Conservation (phyloP, 2,888 invertebrate genomes). For the Platycheirus rosarum region DNA sequence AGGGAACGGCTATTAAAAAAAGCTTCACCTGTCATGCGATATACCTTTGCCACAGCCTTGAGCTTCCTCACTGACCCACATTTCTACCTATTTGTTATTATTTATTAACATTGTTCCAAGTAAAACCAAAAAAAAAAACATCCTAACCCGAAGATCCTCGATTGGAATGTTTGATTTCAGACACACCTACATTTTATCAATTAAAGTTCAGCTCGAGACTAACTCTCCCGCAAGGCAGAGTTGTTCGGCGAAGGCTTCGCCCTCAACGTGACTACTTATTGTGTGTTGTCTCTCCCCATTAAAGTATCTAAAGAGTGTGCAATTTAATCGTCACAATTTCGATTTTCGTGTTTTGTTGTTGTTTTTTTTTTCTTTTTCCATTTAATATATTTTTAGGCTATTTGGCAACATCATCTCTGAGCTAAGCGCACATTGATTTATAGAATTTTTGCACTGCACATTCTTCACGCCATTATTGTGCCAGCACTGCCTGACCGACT, state of each 20-base stretch:
- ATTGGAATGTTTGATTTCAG: conserved; percentile 49
- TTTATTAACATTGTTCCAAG: no score
- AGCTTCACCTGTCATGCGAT: no score
- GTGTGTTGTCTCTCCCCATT: conserved; percentile 45
- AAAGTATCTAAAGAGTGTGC: conserved; percentile 56
- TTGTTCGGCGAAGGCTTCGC: conserved; percentile 63
- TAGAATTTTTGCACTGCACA: conserved; percentile 63
- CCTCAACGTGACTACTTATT: conserved; percentile 64
- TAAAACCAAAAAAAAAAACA: not conserved
- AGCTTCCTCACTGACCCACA: conserved; percentile 34
- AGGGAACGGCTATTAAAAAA: no score
- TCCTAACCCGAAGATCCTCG: conserved; percentile 27
- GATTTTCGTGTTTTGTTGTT: conserved; percentile 31
- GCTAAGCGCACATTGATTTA: conserved; percentile 60
- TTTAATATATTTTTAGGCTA: conserved; percentile 16
- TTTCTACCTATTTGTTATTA: no score
- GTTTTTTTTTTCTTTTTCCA: not conserved
- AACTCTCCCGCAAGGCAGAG: conserved; percentile 66
- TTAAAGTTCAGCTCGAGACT: conserved; percentile 71
- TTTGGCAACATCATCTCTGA: conserved; percentile 59
- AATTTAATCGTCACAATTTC: conserved; percentile 68
- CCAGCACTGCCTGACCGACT: not conserved
- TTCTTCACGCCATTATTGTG: conserved; percentile 57
- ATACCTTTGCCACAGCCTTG: conserved; percentile 36
- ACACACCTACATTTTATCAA: conserved; percentile 59